Evolutionary conservation across 2,797 vertebrate genomes (phyloP).

Genomic region (Cirrhinus molitorella): DNA sequence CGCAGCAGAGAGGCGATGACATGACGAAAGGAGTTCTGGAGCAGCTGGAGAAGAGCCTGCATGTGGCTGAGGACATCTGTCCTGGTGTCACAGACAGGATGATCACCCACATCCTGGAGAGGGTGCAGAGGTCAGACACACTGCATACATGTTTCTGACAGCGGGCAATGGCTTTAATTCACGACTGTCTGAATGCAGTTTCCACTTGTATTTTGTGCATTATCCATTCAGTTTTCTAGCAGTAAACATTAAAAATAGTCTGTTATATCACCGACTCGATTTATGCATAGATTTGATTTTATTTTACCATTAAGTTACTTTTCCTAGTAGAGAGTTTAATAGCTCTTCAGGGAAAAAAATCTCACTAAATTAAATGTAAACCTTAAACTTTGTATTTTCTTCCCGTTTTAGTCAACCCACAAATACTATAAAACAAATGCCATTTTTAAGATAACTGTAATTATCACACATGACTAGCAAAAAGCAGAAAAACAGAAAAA

Average conservation of each 20-base stretch:
- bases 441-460: too few relatives aligned
- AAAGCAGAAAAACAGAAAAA: too few relatives aligned
- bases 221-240: not conserved
- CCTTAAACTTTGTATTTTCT: too few relatives aligned
- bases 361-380: too few relatives aligned
- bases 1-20: constrained; percentile 82
- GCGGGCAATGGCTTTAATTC: not conserved
- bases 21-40: constrained; percentile 82
- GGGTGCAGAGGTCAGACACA: constrained; percentile 84
- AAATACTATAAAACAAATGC: too few relatives aligned
- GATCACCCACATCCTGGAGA: constrained; percentile 88
- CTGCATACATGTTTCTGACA: not conserved
- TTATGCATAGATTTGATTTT: not conserved
- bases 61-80: constrained; percentile 82
- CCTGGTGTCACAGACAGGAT: constrained; percentile 89
- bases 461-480: too few relatives aligned
- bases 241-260: not conserved
- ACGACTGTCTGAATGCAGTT: not conserved
- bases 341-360: too few relatives aligned
- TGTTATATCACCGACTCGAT: too few relatives aligned
- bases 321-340: too few relatives aligned
- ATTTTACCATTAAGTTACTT: too few relatives aligned
- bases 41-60: constrained; percentile 87
- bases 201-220: not conserved
- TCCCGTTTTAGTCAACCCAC: too few relatives aligned